Percentiles rank a stretch among this genome's conserved stretches.
These are phyloP conservation scores for Ophonus ardosiacus DNA, from an alignment of 2,888 invertebrate genomes.

Conservation along the genomic window DNA sequence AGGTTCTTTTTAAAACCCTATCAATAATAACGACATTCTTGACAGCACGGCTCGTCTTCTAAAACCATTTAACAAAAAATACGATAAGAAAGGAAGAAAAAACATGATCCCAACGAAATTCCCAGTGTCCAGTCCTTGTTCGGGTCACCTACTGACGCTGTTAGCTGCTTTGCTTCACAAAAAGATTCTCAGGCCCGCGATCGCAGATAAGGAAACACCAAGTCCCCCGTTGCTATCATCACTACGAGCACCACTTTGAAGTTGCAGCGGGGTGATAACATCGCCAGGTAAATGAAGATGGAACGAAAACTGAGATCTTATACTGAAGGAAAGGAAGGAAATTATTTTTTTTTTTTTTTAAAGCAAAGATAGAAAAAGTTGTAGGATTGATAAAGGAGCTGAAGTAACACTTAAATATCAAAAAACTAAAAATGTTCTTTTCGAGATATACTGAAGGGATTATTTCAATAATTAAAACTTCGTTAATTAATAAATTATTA, in stretches of 20 bases:
- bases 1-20: slow-evolving; percentile 10
- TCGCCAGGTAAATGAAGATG: background rate
- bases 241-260: slow-evolving; percentile 30
- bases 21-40: slow-evolving; percentile 40
- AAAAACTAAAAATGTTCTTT: slow-evolving; percentile 34
- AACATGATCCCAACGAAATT: slow-evolving; percentile 17
- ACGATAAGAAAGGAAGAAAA: slow-evolving; percentile 40
- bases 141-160: slow-evolving; percentile 40
- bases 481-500: too few relatives aligned
- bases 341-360: slow-evolving; percentile 59
- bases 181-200: slow-evolving; percentile 38
- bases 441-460: slow-evolving; percentile 2
- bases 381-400: slow-evolving; percentile 44
- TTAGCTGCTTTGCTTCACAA: too few relatives aligned
- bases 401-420: slow-evolving; percentile 49
- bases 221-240: slow-evolving; percentile 47
- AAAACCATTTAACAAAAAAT: slow-evolving; percentile 22
- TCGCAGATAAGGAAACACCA: slow-evolving; percentile 50
- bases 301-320: slow-evolving; percentile 38
- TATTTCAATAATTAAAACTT: background rate
- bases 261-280: slow-evolving; percentile 45
- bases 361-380: slow-evolving; percentile 24
- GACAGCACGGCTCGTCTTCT: too few relatives aligned
- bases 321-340: slow-evolving; percentile 41
- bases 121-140: slow-evolving; percentile 13